phyloP scores from a whole-genome alignment of 2,888 invertebrate genomes.

The Coenonympha glycerion region DNA sequence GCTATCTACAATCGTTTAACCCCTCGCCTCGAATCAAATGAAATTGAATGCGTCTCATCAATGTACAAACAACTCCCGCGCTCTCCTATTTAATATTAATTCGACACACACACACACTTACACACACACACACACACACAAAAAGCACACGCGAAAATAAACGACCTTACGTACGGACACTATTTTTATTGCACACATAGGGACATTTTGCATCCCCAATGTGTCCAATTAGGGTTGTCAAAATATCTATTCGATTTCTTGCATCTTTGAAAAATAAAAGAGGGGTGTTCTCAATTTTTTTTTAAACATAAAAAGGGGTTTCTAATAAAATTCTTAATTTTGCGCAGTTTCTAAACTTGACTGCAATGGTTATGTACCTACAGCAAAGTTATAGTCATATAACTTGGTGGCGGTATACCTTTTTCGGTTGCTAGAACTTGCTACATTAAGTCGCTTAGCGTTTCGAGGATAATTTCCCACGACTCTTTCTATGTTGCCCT shows the following conservation, averaged over 20 bases:
- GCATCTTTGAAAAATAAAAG: too few species aligned
- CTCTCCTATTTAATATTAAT: conserved; percentile 21
- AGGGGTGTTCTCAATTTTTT: too few species aligned
- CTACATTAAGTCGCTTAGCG: too few species aligned
- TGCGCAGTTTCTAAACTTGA: too few species aligned
- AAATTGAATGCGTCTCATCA: conserved; percentile 17
- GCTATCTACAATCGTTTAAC: conserved; percentile 4
- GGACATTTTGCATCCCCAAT: not conserved
- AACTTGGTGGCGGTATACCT: too few species aligned
- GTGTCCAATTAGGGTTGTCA: not conserved
- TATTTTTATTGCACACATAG: conserved; percentile 8
- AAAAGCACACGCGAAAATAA: conserved; percentile 3
- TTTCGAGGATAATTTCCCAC: too few species aligned
- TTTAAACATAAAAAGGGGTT: too few species aligned
- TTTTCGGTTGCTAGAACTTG: too few species aligned
- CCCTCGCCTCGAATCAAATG: conserved; percentile 7
- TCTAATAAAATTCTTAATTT: too few species aligned
- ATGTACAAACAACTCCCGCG: conserved; percentile 15
- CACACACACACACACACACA: conserved; percentile 10
- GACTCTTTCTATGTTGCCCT: too few species aligned
- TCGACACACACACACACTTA: conserved; percentile 10
- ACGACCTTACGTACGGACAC: conserved; percentile 3
- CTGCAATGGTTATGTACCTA: too few species aligned
- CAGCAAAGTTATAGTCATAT: too few species aligned
- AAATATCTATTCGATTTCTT: not conserved